phyloP scores from a whole-genome alignment of 2,797 vertebrate genomes.

The Neomorphus geoffroyi region DNA sequence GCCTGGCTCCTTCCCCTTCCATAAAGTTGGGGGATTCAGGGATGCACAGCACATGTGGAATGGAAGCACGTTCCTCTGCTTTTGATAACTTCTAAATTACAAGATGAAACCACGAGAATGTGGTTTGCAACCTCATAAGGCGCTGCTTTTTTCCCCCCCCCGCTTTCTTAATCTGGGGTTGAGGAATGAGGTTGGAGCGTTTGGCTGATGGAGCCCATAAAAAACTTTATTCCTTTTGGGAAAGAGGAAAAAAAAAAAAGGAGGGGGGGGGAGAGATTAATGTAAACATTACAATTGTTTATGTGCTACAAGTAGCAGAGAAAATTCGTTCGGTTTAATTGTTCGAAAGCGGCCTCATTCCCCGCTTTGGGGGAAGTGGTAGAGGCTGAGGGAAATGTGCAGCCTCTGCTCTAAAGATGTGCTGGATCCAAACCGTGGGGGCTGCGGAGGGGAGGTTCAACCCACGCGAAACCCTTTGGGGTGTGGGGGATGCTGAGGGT shows the following conservation, averaged over 20 bases:
- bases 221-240: background rate
- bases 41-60: conserved; percentile 37
- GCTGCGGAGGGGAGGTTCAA: too few species aligned
- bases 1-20: background rate
- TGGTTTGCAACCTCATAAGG: conserved; percentile 9
- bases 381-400: background rate
- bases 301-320: conserved; percentile 29
- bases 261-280: background rate
- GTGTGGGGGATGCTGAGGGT: background rate
- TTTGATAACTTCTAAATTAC: conserved; percentile 55
- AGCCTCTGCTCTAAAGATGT: background rate
- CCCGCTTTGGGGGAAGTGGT: background rate
- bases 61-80: conserved; percentile 33
- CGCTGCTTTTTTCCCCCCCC: too few species aligned
- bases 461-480: background rate
- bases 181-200: background rate
- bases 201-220: background rate
- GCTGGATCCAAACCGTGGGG: conserved; percentile 20
- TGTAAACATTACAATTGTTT: conserved; percentile 36
- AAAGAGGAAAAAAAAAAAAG: too few species aligned
- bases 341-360: background rate
- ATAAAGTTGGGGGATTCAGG: background rate
- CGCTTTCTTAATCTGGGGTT: background rate
- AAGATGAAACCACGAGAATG: conserved; percentile 50
- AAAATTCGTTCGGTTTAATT: background rate